Conservation (phyloP, 2,797 vertebrate species). For the Coccyzus lansbergi region DNA sequence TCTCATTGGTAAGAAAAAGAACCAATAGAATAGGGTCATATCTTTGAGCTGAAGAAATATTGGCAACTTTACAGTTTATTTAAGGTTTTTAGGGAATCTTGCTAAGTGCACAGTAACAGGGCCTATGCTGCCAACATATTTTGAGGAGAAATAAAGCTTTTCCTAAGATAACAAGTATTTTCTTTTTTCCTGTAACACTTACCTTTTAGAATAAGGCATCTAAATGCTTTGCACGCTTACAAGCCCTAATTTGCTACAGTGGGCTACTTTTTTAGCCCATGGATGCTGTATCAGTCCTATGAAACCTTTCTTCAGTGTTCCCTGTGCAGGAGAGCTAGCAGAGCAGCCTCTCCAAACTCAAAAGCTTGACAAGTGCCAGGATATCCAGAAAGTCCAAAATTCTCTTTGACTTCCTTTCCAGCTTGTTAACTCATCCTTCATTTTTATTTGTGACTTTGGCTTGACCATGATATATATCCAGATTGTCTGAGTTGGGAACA, state of each 20-base stretch:
- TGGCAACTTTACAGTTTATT: not conserved
- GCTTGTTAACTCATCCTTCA: not conserved
- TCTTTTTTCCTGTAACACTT: not conserved
- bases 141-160: not conserved
- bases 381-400: not conserved
- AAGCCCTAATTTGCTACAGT: not conserved
- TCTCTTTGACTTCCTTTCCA: not conserved
- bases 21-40: not conserved
- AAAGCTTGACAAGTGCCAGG: not conserved
- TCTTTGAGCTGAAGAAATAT: not conserved
- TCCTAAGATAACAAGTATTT: not conserved
- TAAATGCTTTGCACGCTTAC: not conserved
- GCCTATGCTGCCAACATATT: not conserved
- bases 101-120: not conserved
- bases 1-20: not conserved
- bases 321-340: not conserved
- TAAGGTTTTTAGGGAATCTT: not conserved
- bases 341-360: not conserved
- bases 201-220: not conserved
- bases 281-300: not conserved
- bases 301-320: not conserved
- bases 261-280: rapidly evolving
- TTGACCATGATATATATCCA: not conserved
- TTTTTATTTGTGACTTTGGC: not conserved
- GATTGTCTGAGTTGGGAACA: not conserved